Base-by-base conservation (phyloP, 1,140 invertebrate genomes). In the Sitophilus oryzae region DNA sequence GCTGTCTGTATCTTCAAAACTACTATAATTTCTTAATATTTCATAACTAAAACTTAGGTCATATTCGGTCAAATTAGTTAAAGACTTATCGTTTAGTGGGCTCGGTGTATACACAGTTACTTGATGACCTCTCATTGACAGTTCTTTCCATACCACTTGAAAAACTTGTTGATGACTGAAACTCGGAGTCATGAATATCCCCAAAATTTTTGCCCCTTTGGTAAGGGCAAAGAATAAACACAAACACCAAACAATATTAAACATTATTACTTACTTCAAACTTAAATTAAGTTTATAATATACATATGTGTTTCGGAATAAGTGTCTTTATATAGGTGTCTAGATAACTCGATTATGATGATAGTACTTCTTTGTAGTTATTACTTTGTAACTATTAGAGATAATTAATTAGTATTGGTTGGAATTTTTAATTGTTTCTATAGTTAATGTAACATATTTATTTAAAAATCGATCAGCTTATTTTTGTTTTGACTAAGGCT, bases 121-220 rank as follows among this genome's bases (percentile, higher is more conserved):
- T 18, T 66, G 25, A 35, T 66, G 64, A 1, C 64, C 64, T 56
- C 60, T 43, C 1, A 65, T 43, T 2, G 63, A 61, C 11, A 65
- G 49, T 52, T 67, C 66, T 25, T 50, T 63, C 46, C 71, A 68
- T 23, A 78, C 59, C 16, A 64, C 59, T 19, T 63, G 63, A 41
- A 66, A 73, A 11, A 75, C 65, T 22, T 73, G 65, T 52, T 75
- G 73, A 45, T 79, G 76, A 60, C 76, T 79, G 52, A 71, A 70
- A 0, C 76, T 76, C 0, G 77, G 70, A 6, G 67, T 67, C 3
- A 77, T 67, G 49, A 77, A 67, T 0, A 78, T 58, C 1, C 70
- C 74, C 14, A 83, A 62, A 18, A 18, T 19, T 18, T 10, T 44
- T 4, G n/a, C 20, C 8, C 19, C 3, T 6, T 20, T n/a, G n/a